Base-by-base conservation (phyloP, 2,888 invertebrate species). In the Drosophila robusta region DNA sequence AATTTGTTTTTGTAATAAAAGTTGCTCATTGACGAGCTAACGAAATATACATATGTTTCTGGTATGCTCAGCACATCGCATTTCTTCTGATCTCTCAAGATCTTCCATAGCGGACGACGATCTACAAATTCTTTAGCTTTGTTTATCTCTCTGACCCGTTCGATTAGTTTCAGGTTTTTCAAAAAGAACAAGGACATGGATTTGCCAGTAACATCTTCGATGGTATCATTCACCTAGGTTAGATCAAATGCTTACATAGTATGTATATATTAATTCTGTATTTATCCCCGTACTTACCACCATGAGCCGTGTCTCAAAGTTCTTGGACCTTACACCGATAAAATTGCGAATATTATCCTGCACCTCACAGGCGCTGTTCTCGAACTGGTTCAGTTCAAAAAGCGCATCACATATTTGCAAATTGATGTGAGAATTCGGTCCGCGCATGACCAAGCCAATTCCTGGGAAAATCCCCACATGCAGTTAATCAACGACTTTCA, bases 371-470 rank as follows among this genome's bases (percentile, higher is more conserved):
- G 87, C 83, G 26, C 80, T 77, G 18, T 71, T 70, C 65, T 91
- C 91, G 38, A 91, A 91, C 46, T 81, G 78, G 34, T 92, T 92
- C 2, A 90, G 58, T 26, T 91, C 89, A 38, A 91, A 91, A 0
- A 90, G 62, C 0, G 90, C 91, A 75, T 92, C 91, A 54, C 92
- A 92, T 3, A 91, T 87, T 75, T 92, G 91, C 61, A 91, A 55
- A 60, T 89, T 90, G 1, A 89, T 89, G 0, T 83, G 79, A 4
- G 90, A 89, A 52, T 75, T 88, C 0, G 74, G 70, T 3, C 85
- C 84, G 26, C 42, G 79, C 69, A 45, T 64, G 41, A 12, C 61
- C 74, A 80, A 2, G 3, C 45, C 66, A 52, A 71, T 46, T 8
- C 50, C 64, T 78, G 42, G 1, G 1, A 2, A 11, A 3, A 34